Evolutionary conservation across 2,797 vertebrate species (phyloP).

Genomic region (Tamandua tetradactyla): DNA sequence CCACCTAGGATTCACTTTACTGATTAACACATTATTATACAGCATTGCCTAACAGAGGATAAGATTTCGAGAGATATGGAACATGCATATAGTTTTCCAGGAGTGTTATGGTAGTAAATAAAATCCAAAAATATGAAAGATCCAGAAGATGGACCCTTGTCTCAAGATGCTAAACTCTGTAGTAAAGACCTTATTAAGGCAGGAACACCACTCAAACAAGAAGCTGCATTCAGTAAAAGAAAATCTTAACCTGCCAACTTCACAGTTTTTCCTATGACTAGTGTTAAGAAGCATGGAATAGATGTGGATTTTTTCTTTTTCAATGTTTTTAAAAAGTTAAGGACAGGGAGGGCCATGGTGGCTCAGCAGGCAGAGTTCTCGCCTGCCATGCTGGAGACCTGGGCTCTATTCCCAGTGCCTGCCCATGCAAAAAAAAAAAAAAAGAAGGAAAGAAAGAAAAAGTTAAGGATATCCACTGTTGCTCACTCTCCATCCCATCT

Average conservation of each 20-base stretch:
- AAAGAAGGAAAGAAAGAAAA: too few relatives aligned
- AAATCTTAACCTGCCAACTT: not conserved
- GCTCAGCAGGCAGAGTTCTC: too few relatives aligned
- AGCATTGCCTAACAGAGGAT: not conserved
- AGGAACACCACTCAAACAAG: not conserved
- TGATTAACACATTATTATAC: not conserved
- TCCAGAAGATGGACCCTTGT: not conserved
- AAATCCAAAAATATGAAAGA: not conserved
- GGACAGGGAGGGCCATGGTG: too few relatives aligned
- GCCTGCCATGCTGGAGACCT: too few relatives aligned
- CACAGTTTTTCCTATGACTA: not conserved
- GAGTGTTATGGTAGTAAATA: not conserved
- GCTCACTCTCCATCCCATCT: not conserved
- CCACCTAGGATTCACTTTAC: not conserved
- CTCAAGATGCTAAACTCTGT: not conserved
- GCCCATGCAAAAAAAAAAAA: too few relatives aligned
- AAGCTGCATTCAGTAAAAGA: not conserved
- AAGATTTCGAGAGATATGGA: not conserved
- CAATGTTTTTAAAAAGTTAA: not conserved
- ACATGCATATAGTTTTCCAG: not conserved
- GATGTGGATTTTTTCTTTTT: not conserved
- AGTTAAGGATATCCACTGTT: not conserved
- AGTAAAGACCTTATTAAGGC: not conserved
- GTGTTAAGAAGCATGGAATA: not conserved
- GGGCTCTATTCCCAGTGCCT: too few relatives aligned